Base-by-base conservation (phyloP, 2,888 invertebrate species). In the Dynastes maya region DNA sequence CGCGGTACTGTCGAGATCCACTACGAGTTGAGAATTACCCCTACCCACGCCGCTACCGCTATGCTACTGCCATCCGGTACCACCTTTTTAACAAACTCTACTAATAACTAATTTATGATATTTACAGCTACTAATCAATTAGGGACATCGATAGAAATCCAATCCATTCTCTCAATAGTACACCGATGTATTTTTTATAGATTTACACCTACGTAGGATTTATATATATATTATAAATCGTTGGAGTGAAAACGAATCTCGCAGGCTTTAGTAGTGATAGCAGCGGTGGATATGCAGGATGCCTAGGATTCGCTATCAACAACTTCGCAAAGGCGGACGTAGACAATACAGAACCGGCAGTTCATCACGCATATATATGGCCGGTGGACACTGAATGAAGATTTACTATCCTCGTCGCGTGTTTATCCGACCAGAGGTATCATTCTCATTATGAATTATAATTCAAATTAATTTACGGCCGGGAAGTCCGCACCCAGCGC, bases 331-430 rank as follows among this genome's bases (percentile, higher is more conserved):
- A 79, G 58, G 80, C 79, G 68, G 74, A 80, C 82, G 77, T 80
- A 82, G 81, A 83, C 82, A 83, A 81, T 82, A 80, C 81, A 71
- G 72, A 78, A 81, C 79, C 71, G 81, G 81, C 76, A 80, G 82
- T 83, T 82, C 81, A 83, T 83, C 83, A 83, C 67, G 58, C 77
- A 79, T 67, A 79, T 72, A 80, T 80, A 80, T 80, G 82, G 77
- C 79, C 78, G 79, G 78, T 80, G 79, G 82, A 75, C 76, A 77
- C 80, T 71, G 78, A 82, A 82, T 80, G 81, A 82, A 83, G 83
- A 83, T 83, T 83, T 83, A 83, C 81, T 80, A 79, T 81, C 78
- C 79, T 72, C 78, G 79, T 80, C 80, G 79, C 79, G 77, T 83
- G 81, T 82, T 83, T 80, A 80, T 78, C 81, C 80, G 77, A 78